Evolutionary conservation across 2,888 invertebrate species (phyloP), one percentile per base, ranked within the genome.

Genomic region (Xanthorhoe spadicearia): DNA sequence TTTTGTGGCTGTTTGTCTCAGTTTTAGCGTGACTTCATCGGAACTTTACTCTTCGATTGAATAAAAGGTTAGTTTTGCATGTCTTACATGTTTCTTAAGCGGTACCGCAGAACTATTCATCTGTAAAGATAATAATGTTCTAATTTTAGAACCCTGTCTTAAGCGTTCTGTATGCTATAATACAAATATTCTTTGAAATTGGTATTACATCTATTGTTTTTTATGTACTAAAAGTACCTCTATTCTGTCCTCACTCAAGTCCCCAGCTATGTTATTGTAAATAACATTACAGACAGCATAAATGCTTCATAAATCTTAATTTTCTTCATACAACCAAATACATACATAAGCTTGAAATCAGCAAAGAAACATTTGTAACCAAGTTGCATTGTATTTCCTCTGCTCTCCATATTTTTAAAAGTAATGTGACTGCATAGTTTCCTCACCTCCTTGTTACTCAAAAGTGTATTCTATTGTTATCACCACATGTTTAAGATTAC

Each of bases 1-100:
- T 88, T 85, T 85, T 83, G 83, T 85, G 85, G 72, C 76, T 74
- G 79, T 85, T 79, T 76, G 74, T 74, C 73, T 74, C 74, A 69
- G 77, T 79, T 84, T 84, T 80, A 81, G 80, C 83, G 81, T 81
- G 84, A 83, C 75, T 80, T 80, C 69, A 68, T 75, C 55, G 71
- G 73, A 80, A 81, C 23, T 79, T 76, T 72, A 66, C 60, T 74
- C 74, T 63, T 76, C 75, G 74, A 80, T 70, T 71, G 69, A 75
- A 61, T 76, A 77, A 72, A 86, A 90, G 90, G 90, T 90, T 78
- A 83, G 86, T 68, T 32, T 13, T 10, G 2, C 52, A 28, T 48
- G 32, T 56, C 48, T 13, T 15, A 54, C 13, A 18, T n/a, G 23
- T 51, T 51, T 53, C 46, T 15, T 13, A 49, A 35, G 18, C 19